phyloP scores from a whole-genome alignment of 2,113 vertebrate species.

The Pterocles orientalis region DNA sequence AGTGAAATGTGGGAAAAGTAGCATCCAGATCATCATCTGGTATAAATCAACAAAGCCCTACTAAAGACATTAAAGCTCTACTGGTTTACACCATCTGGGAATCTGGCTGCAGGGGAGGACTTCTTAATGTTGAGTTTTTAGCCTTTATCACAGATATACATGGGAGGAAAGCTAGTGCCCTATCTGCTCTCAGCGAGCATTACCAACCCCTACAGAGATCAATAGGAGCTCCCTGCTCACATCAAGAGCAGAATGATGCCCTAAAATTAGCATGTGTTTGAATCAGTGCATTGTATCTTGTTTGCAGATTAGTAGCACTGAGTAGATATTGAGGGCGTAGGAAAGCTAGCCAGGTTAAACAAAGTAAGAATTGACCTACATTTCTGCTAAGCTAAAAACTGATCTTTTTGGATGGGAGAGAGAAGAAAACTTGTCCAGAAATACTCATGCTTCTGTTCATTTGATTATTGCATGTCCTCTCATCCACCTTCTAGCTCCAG shows the following conservation, averaged over 20 bases:
- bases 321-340: slow-evolving; percentile 11
- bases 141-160: slow-evolving; percentile 47
- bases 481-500: not conserved
- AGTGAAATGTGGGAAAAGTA: slow-evolving; percentile 35
- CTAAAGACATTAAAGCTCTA: slow-evolving; percentile 57
- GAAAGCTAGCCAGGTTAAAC: slow-evolving; percentile 42
- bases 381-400: slow-evolving; percentile 37
- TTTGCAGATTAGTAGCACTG: slow-evolving; percentile 57
- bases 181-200: not conserved
- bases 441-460: not conserved
- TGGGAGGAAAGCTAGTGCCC: slow-evolving; percentile 40
- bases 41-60: slow-evolving; percentile 39
- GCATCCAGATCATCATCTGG: slow-evolving; percentile 42
- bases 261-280: slow-evolving; percentile 58
- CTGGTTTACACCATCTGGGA: slow-evolving; percentile 52
- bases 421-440: not conserved
- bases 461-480: not conserved
- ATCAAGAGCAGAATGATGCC: slow-evolving; percentile 49
- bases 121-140: slow-evolving; percentile 38
- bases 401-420: not conserved
- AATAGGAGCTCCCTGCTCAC: slow-evolving; percentile 43
- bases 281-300: slow-evolving; percentile 56
- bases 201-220: slow-evolving; percentile 55
- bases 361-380: slow-evolving; percentile 46
- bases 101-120: slow-evolving; percentile 13